These are phyloP conservation scores for Harpalus rufipes DNA, from an alignment of 2,888 invertebrate genomes.

Conservation along the genomic window DNA sequence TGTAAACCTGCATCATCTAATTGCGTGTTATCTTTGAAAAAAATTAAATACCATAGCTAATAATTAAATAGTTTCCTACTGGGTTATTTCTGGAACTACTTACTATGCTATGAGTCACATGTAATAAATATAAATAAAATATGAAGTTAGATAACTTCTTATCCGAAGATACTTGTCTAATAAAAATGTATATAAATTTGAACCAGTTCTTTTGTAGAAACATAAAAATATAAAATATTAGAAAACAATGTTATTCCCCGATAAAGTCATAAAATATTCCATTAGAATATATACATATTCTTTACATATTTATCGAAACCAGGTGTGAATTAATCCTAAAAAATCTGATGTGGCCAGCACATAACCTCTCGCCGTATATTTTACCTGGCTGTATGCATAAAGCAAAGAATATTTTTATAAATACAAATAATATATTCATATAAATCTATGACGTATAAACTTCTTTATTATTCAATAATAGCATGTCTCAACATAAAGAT, in stretches of 20 bases:
- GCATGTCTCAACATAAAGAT: too few relatives aligned
- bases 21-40: background rate
- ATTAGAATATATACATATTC: background rate
- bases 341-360: too few relatives aligned
- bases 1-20: background rate
- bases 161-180: constrained; percentile 2
- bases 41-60: background rate
- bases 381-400: too few relatives aligned
- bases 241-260: background rate
- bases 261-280: background rate
- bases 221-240: background rate
- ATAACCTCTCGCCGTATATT: too few relatives aligned
- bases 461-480: too few relatives aligned
- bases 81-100: background rate
- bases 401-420: too few relatives aligned
- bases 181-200: background rate
- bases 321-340: too few relatives aligned
- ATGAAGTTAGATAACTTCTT: background rate
- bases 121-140: background rate
- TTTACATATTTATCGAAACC: too few relatives aligned
- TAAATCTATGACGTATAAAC: too few relatives aligned
- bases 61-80: background rate
- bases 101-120: background rate
- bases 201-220: background rate
- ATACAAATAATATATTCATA: too few relatives aligned